A percentile compares a stretch with the other conserved stretches of the same genome.
Evolutionary conservation across 2,797 vertebrate genomes (phyloP).

Genomic region (Diplodus puntazzo): DNA sequence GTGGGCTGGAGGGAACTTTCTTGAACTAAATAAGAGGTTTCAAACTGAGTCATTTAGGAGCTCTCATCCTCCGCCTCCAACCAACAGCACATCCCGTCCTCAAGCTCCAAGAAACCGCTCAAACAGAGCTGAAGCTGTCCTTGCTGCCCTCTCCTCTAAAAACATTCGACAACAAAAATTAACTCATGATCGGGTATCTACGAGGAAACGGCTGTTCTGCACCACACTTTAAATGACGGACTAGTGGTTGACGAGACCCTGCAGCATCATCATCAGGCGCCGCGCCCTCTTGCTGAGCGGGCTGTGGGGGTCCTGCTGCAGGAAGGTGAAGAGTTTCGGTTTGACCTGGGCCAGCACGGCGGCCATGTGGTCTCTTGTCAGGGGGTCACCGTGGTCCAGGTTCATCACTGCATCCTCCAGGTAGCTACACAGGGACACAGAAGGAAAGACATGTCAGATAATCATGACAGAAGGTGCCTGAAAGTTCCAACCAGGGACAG

Average conservation of each 20-base stretch:
- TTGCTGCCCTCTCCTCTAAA: slow-evolving; percentile 13
- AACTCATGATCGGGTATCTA: background rate
- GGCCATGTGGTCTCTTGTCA: slow-evolving; percentile 98
- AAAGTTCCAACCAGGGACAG: background rate
- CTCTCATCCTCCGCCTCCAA: background rate
- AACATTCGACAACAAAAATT: slow-evolving; percentile 20
- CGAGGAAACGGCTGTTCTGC: background rate
- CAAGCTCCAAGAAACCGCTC: slow-evolving; percentile 2
- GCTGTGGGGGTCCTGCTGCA: slow-evolving; percentile 94
- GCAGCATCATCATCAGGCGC: slow-evolving; percentile 97
- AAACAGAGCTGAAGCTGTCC: slow-evolving; percentile 11
- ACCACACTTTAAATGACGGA: background rate
- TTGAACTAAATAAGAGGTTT: slow-evolving; percentile 1
- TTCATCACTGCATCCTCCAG: slow-evolving; percentile 98
- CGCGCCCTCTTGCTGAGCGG: slow-evolving; percentile 91
- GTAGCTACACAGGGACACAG: slow-evolving; percentile 85
- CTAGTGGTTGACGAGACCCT: slow-evolving; percentile 92
- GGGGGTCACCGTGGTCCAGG: slow-evolving; percentile 95
- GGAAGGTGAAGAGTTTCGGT: slow-evolving; percentile 94
- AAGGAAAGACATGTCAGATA: slow-evolving; percentile 2
- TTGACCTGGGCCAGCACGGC: slow-evolving; percentile 94
- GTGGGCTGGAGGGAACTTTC: background rate
- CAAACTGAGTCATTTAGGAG: background rate
- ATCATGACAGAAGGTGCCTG: background rate
- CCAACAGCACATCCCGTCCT: background rate